Base-by-base conservation (phyloP, 2,888 invertebrate genomes). In the Mythimna pallens region DNA sequence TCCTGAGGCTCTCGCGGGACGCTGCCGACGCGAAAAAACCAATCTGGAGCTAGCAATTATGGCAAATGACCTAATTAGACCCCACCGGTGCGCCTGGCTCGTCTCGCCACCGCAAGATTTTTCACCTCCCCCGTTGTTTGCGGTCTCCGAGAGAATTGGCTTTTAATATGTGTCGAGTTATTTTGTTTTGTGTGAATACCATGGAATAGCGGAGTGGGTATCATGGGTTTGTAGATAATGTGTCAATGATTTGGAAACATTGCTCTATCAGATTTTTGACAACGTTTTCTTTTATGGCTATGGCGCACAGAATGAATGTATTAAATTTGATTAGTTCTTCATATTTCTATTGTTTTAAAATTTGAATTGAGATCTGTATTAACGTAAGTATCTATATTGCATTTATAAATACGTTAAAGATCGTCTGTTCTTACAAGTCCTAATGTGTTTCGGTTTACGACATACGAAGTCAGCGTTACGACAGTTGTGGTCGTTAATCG, bases 41-140 rank as follows among this genome's bases (percentile, higher is more conserved):
- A 94, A 95, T 95, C 94, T 94, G 91, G 92, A 91, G 91, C 90
- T 89, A 88, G 94, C 94, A 94, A 96, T 95, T 95, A 95, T 94
- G 91, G 91, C 92, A 93, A 95, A 95, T 93, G 93, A 93, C 91
- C 92, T 94, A 95, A 96, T 96, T 95, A 93, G 92, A 89, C 86
- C 83, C 70, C 83, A 81, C 82, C 85, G 85, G 87, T 89, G 87
- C 86, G 84, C 88, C 84, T 81, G 85, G 86, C 80, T 82, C 84
- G 88, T 84, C 83, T 88, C 86, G 80, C 86, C 87, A 86, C 89
- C 89, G 88, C 88, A 88, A 90, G 90, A 90, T 91, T 93, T 92
- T 93, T 92, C 92, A 92, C 92, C 90, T 90, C 88, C 83, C 84
- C 83, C 76, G 83, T 87, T 86, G 87, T 91, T 91, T 92, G 91